Conservation (phyloP, 1,140 invertebrate species). For the Aphaenogaster ashmeadi region DNA sequence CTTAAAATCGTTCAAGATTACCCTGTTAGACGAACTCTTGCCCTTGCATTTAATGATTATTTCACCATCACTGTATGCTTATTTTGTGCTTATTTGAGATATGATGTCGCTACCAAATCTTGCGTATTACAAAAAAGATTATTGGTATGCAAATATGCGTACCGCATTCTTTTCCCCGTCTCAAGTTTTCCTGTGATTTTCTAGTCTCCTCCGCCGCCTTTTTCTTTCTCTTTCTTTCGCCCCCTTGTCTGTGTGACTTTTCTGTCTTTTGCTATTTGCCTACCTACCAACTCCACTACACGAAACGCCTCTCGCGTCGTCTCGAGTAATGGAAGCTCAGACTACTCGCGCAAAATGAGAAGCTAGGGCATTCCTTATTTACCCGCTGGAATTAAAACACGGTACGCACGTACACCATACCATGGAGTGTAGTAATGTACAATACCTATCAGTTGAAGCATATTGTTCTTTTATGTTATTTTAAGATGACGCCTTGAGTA, state of each 20-base stretch:
- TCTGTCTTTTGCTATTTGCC: conserved; percentile 9
- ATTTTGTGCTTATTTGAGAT: conserved; percentile 45
- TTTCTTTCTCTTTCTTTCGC: not conserved
- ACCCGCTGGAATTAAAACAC: conserved; percentile 49
- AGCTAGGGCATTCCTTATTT: conserved; percentile 58
- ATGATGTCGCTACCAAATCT: conserved; percentile 38
- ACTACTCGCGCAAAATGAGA: conserved; percentile 52
- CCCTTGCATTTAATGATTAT: conserved; percentile 3
- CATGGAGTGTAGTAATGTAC: conserved; percentile 10
- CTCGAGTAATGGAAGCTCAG: conserved; percentile 53
- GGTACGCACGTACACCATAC: not conserved
- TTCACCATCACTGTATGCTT: not conserved
- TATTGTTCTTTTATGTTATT: conserved; percentile 14
- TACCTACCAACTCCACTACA: not conserved
- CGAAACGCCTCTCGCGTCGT: conserved; percentile 50
- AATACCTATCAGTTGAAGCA: conserved; percentile 20
- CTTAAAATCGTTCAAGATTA: not conserved
- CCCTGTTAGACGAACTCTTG: not conserved
- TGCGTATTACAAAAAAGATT: conserved; percentile 44
- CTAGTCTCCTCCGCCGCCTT: not conserved
- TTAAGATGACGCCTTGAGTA: not conserved
- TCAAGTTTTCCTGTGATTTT: conserved; percentile 11
- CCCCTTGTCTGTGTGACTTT: not conserved
- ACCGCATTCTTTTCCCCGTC: not conserved
- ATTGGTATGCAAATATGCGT: conserved; percentile 41